Conservation (phyloP, 2,797 vertebrate genomes). For the Leontocebus nigricollis region DNA sequence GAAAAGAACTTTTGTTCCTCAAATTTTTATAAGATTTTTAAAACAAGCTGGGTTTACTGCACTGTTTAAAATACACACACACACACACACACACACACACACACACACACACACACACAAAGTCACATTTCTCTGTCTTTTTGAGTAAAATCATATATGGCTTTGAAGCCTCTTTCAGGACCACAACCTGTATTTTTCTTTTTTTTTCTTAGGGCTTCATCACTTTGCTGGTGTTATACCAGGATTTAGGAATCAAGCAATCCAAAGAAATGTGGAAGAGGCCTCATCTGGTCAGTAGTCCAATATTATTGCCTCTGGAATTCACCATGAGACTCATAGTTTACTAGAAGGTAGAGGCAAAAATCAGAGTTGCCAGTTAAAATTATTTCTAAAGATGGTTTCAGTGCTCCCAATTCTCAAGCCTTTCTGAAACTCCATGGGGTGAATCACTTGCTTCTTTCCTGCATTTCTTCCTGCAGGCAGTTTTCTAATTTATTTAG, state of each 20-base stretch:
- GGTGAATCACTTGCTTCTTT: not conserved
- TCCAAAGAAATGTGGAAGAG: not conserved
- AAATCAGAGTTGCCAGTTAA: not conserved
- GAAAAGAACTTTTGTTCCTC: not conserved
- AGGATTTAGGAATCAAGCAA: not conserved
- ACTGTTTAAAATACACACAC: not conserved
- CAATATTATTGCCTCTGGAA: not conserved
- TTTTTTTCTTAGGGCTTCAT: not conserved
- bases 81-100: not conserved
- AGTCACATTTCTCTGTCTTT: not conserved
- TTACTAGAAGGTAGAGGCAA: not conserved
- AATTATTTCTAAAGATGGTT: not conserved
- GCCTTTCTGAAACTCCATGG: not conserved
- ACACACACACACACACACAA: not conserved
- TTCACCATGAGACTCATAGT: not conserved
- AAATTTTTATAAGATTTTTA: not conserved
- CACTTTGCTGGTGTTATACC: not conserved
- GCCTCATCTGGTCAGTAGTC: not conserved
- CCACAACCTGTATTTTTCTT: not conserved
- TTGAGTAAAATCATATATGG: not conserved
- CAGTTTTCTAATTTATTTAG: not conserved
- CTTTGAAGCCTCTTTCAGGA: not conserved
- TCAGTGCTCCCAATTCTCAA: not conserved
- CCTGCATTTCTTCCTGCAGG: not conserved
- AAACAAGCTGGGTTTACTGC: not conserved